phyloP scores from a whole-genome alignment of 1,140 invertebrate species.

The Pachypeltis micranthus region DNA sequence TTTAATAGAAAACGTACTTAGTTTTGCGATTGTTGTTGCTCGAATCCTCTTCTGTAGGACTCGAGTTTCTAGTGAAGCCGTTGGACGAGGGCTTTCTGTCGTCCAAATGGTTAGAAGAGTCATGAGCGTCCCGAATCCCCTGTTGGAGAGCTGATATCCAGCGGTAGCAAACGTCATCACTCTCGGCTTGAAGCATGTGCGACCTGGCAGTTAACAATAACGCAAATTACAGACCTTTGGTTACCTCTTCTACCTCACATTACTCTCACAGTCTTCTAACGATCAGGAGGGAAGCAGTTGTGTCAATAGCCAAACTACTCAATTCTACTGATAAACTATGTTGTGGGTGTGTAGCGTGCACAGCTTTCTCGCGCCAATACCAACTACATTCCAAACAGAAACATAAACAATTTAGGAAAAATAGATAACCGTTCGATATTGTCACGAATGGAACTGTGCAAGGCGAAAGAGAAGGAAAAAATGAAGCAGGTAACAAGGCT shows the following conservation, averaged over 20 bases:
- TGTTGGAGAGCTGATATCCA: constrained; percentile 87
- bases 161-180: constrained; percentile 71
- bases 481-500: too few relatives aligned
- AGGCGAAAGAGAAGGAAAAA: too few relatives aligned
- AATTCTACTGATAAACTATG: background rate
- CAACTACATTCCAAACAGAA: too few relatives aligned
- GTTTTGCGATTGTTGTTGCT: constrained; percentile 20
- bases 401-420: too few relatives aligned
- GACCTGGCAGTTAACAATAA: constrained; percentile 46
- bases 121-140: constrained; percentile 70
- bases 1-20: constrained; percentile 13
- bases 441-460: too few relatives aligned
- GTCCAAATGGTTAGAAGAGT: constrained; percentile 32
- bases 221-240: background rate
- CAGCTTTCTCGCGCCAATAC: too few relatives aligned
- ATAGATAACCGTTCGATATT: too few relatives aligned
- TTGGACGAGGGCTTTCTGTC: background rate
- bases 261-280: too few relatives aligned
- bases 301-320: background rate
- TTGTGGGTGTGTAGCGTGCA: too few relatives aligned
- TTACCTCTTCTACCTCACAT: background rate
- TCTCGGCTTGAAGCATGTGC: constrained; percentile 93
- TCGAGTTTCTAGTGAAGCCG: background rate
- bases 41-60: background rate
- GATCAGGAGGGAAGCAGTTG: too few relatives aligned